Base-by-base conservation (phyloP, 2,888 invertebrate genomes). In the Atethmia centrago region DNA sequence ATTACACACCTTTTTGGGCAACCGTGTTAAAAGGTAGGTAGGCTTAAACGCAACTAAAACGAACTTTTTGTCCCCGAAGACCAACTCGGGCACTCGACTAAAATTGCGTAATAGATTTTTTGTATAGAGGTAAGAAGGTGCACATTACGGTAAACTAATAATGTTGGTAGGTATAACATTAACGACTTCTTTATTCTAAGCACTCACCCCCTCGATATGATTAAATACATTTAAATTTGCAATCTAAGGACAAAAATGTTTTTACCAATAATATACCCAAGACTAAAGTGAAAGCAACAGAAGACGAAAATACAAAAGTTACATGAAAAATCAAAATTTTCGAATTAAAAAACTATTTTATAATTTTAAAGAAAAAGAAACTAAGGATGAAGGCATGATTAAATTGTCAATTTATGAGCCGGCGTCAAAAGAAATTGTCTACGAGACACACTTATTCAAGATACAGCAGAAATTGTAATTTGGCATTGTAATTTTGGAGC, bases 401-500 rank as follows among this genome's bases (percentile, higher is more conserved):
- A 81, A 70, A 83, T 77, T 71, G 79, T 14, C 56, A 69, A 77
- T 81, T 81, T 72, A 64, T 28, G 63, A 74, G n/a, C 36, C 67
- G n/a, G n/a, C 76, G 71, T 63, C 76, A 51, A 85, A 80, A 59
- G 69, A 68, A 77, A 78, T 67, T 49, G 75, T 62, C 55, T 58
- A 47, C 64, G 28, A 71, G 74, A 79, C 63, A 71, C 40, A 63
- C 58, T 77, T 53, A 64, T 45, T 71, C 21, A 51, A 69, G 61
- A 64, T 65, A 73, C 58, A 70, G 66, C 64, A 66, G 56, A 75
- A 77, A 79, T 81, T 77, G 64, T 82, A 71, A 85, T 76, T 85
- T 71, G 70, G 25, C 65, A 74, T 77, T 79, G 77, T 82, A 77
- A 85, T 83, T 86, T 80, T 40, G 62, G 61, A 82, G 64, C 42